phyloP scores from a whole-genome alignment of 2,113 vertebrate species.

The Procavia capensis region DNA sequence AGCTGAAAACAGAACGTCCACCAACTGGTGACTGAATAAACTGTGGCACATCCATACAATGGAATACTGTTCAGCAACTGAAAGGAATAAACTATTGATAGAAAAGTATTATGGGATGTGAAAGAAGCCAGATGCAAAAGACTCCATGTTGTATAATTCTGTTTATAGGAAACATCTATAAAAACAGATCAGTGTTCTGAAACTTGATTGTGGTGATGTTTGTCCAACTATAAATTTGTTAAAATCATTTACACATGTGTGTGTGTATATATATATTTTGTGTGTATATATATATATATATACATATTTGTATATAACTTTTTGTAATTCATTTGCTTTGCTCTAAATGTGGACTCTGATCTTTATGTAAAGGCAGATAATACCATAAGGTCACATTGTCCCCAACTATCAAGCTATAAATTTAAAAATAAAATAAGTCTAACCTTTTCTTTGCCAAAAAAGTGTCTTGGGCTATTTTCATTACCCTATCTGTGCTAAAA shows the following conservation, averaged over 20 bases:
- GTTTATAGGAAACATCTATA: not conserved
- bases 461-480: not conserved
- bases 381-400: not conserved
- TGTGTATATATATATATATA: rapidly evolving
- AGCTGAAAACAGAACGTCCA: rapidly evolving
- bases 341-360: not conserved
- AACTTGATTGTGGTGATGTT: not conserved
- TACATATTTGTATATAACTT: too few species aligned
- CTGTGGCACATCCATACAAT: rapidly evolving
- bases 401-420: not conserved
- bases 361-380: not conserved
- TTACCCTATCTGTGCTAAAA: not conserved
- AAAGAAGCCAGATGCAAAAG: not conserved
- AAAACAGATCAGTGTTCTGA: not conserved
- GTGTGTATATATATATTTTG: rapidly evolving
- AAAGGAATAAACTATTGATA: not conserved
- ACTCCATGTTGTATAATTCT: not conserved
- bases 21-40: rapidly evolving
- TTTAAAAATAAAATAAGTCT: not conserved
- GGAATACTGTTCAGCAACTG: not conserved
- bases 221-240: not conserved
- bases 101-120: not conserved
- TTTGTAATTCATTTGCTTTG: not conserved
- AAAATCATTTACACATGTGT: not conserved
- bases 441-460: conserved; percentile 38